Evolutionary conservation across 2,113 vertebrate species (phyloP).

Genomic region (Amblyopsis rosae): DNA sequence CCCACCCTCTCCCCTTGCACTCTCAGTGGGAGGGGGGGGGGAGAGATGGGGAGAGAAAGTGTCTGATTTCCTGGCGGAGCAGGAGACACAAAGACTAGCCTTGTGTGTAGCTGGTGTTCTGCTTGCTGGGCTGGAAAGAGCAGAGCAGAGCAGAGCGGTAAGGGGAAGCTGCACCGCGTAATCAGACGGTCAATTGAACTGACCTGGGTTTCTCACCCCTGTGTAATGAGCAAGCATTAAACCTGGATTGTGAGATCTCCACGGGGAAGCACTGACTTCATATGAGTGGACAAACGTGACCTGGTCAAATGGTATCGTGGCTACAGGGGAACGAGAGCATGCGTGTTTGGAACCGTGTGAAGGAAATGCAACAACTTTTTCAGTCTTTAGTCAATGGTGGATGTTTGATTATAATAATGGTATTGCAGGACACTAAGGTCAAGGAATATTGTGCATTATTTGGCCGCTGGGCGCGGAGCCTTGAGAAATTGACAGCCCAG

Average conservation of each 20-base stretch:
- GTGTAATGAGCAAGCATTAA: slow-evolving; percentile 57
- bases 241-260: slow-evolving; percentile 39
- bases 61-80: slow-evolving; percentile 69
- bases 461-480: too few species aligned
- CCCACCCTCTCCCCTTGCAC: slow-evolving; percentile 2
- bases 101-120: slow-evolving; percentile 56
- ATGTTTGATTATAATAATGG: too few species aligned
- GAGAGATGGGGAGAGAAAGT: slow-evolving; percentile 65
- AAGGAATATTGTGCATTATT: neutral
- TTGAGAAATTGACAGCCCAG: too few species aligned
- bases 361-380: neutral
- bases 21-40: slow-evolving; percentile 55
- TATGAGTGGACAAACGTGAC: slow-evolving; percentile 4
- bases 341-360: neutral
- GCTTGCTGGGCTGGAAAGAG: slow-evolving; percentile 45
- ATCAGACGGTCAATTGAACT: slow-evolving; percentile 66
- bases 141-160: slow-evolving; percentile 41
- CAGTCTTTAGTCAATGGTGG: neutral
- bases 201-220: slow-evolving; percentile 58
- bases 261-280: slow-evolving; percentile 17
- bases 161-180: slow-evolving; percentile 37
- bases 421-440: neutral
- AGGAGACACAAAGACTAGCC: slow-evolving; percentile 62
- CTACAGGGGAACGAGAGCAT: neutral
- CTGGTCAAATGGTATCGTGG: slow-evolving; percentile 17